Evolutionary conservation across 2,113 vertebrate genomes (phyloP), one percentile per base, ranked within the genome.

Genomic region (Datnioides undecimradiatus): DNA sequence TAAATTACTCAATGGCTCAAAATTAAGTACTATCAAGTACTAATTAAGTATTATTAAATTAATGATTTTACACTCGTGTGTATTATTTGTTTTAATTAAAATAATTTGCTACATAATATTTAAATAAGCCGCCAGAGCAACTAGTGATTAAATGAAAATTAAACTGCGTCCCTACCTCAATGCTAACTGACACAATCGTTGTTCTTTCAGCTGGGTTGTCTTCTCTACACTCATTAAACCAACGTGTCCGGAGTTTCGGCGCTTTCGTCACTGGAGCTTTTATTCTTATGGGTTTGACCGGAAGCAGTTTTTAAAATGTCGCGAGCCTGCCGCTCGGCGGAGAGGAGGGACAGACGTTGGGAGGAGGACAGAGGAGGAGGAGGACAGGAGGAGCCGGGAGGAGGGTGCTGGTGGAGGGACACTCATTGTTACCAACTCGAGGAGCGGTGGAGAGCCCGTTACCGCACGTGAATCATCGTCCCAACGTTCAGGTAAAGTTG

Each of bases 341-440:
- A 0, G 11, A 14, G 31, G 66, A 60, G 69, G 69, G 65, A 41
- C 31, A 46, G 38, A 23, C 34, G 51, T 10, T 23, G 43, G 51
- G 79, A 5, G 54, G 38, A n/a, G 48, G 34, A 73, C 14, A 21
- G 64, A 31, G 54, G 60, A 41, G 62, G 73, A 52, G 55, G 66
- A 60, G 78, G 64, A 57, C 60, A 23, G 69, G 78, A 84, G 79
- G 63, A 76, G 52, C 36, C 34, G 65, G 16, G 55, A 36, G 45
- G 83, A 55, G 31, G 85, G 27, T n/a, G 57, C 59, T 51, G 65
- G 17, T 34, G 14, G 71, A 63, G 76, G 85, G 84, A 75, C 67
- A 82, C 63, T 90, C 90, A 92, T 93, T 93, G 91, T 92, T 92
- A 87, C 74, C 54, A 62, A 77, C 54, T 80, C 58, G 77, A 84